These are phyloP conservation scores for Melitaea athalia DNA, from an alignment of 2,888 invertebrate genomes.

Conservation along the genomic window DNA sequence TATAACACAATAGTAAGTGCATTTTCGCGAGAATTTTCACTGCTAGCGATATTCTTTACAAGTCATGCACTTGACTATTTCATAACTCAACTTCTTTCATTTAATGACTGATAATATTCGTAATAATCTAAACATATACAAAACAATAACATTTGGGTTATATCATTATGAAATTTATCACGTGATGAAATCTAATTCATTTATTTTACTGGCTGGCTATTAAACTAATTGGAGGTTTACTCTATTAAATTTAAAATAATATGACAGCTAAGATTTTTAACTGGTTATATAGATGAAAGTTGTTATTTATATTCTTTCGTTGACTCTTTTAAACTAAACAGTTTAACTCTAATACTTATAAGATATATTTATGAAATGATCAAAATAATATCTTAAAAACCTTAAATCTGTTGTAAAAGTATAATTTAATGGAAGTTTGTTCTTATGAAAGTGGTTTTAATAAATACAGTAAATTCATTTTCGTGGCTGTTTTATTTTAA, in stretches of 20 bases:
- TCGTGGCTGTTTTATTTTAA: neutral
- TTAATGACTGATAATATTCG: constrained; percentile 59
- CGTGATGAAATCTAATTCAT: constrained; percentile 55
- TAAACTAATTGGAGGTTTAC: constrained; percentile 28
- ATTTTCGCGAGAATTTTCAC: constrained; percentile 4
- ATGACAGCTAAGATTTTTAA: constrained; percentile 21
- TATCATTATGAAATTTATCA: constrained; percentile 56
- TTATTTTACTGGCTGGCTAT: constrained; percentile 44
- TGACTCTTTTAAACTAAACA: neutral
- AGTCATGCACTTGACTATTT: constrained; percentile 36
- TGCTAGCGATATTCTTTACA: constrained; percentile 28
- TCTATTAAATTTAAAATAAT: constrained; percentile 38
- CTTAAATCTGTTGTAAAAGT: too few species aligned
- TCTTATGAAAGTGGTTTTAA: too few species aligned
- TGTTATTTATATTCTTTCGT: constrained; percentile 1
- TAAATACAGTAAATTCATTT: neutral
- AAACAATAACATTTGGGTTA: constrained; percentile 47
- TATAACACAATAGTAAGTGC: neutral
- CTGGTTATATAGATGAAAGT: constrained; percentile 8
- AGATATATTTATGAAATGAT: too few species aligned
- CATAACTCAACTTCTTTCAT: constrained; percentile 44
- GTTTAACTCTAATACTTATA: neutral
- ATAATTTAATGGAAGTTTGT: too few species aligned
- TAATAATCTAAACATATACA: constrained; percentile 56
- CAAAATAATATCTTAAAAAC: too few species aligned